Percentiles rank a stretch among this genome's conserved stretches.
Conservation (phyloP, 37 sponge, comb jelly and placozoan species). For the Amphimedon queenslandica region DNA sequence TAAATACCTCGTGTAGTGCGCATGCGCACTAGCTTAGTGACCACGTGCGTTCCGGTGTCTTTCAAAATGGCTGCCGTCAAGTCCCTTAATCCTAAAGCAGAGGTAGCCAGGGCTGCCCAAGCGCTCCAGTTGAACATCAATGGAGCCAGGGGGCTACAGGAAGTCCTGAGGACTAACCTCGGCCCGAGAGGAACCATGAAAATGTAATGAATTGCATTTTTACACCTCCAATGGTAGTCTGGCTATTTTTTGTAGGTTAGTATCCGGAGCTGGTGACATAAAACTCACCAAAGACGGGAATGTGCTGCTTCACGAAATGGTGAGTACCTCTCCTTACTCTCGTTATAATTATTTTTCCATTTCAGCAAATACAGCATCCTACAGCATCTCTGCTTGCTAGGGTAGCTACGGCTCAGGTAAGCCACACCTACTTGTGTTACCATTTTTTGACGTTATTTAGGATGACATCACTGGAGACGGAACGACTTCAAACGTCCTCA, state of each 20-base stretch:
- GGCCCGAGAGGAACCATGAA: conserved; percentile 99
- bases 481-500: conserved; percentile 97
- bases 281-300: conserved; percentile 99
- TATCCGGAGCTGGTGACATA: conserved; percentile 99
- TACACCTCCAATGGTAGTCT: too few species aligned
- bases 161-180: conserved; percentile 92
- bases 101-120: conserved; percentile 97
- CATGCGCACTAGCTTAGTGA: conserved; percentile 34
- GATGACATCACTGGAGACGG: conserved; percentile 99
- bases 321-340: conserved; percentile 12
- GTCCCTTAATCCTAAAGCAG: conserved; percentile 96
- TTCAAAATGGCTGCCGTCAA: conserved; percentile 90
- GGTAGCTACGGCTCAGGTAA: conserved; percentile 95
- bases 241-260: conserved; percentile 86
- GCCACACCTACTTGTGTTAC: background rate
- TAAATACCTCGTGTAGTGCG: too few species aligned
- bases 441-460: conserved; percentile 23
- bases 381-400: conserved; percentile 97
- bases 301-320: conserved; percentile 98
- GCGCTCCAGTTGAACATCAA: conserved; percentile 92
- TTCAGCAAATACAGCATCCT: conserved; percentile 98
- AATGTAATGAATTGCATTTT: too few species aligned
- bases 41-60: conserved; percentile 8
- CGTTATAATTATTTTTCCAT: background rate
- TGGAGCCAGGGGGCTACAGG: conserved; percentile 98